Conservation (phyloP, 1,140 invertebrate species). For the Chelonus insularis region DNA sequence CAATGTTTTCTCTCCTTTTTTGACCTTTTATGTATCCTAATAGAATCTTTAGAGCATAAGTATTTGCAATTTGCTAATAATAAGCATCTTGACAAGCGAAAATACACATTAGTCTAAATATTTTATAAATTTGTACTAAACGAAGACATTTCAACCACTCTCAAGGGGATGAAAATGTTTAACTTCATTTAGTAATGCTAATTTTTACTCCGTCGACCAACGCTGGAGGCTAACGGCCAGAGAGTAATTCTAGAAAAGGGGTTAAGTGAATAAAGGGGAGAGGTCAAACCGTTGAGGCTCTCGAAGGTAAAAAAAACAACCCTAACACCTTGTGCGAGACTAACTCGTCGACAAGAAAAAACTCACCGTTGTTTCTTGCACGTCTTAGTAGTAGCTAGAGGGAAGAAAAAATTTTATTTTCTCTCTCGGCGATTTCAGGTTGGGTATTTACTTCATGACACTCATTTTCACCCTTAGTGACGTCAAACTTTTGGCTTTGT, state of each 20-base stretch:
- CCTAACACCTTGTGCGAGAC: not conserved
- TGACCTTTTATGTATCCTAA: not conserved
- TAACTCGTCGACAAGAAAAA: slow-evolving; percentile 5
- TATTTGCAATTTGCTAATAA: too few species aligned
- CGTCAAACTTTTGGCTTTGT: not conserved
- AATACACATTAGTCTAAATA: too few species aligned
- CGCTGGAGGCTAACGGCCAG: slow-evolving; percentile 16
- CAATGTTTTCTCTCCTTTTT: not conserved
- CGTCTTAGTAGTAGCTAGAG: not conserved
- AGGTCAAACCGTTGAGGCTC: not conserved
- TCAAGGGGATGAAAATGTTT: slow-evolving; percentile 3
- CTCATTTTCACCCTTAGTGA: slow-evolving; percentile 10
- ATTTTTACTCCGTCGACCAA: slow-evolving; percentile 3
- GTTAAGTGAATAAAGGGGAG: not conserved
- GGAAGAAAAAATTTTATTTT: slow-evolving; percentile 9
- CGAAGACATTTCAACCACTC: not conserved
- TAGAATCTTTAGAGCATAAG: not conserved
- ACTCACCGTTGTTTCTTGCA: not conserved
- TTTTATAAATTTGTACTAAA: too few species aligned
- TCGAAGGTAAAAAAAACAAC: slow-evolving; percentile 17
- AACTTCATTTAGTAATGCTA: slow-evolving; percentile 7
- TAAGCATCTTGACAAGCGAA: too few species aligned
- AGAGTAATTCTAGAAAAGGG: slow-evolving; percentile 14
- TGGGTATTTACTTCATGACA: slow-evolving; percentile 7
- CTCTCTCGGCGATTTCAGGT: slow-evolving; percentile 1